Percentiles rank a stretch among this genome's conserved stretches.
Conservation (phyloP, 2,113 vertebrate genomes). For the Xerus inauris region DNA sequence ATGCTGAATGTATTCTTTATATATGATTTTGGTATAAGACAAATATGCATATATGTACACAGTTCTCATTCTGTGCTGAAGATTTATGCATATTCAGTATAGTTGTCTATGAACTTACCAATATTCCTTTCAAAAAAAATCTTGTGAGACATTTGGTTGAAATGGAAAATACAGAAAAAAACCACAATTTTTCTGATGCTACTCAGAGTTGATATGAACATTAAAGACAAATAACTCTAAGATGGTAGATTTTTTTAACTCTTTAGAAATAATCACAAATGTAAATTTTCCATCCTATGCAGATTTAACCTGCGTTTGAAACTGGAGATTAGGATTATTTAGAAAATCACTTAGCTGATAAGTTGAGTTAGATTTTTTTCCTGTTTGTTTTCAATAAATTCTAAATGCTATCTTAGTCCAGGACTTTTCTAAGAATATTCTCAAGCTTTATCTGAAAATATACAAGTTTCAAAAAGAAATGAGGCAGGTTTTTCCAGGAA, state of each 20-base stretch:
- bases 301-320: neutral
- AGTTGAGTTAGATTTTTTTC: neutral
- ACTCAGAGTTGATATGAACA: neutral
- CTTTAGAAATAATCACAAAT: neutral
- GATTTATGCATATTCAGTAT: neutral
- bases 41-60: neutral
- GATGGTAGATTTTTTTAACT: constrained; percentile 8
- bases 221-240: constrained; percentile 23
- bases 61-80: neutral
- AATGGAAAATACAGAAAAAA: constrained; percentile 44
- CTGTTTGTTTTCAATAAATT: constrained; percentile 19
- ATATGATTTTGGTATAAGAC: neutral
- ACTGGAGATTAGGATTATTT: neutral
- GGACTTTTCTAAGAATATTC: neutral
- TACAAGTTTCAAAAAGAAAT: neutral
- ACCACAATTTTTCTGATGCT: neutral
- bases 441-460: neutral
- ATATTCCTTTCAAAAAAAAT: neutral
- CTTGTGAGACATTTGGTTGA: neutral
- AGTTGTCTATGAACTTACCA: neutral
- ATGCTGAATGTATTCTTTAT: neutral
- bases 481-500: neutral
- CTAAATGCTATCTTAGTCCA: neutral
- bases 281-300: neutral
- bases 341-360: neutral